Percentiles rank a stretch among this genome's conserved stretches.
Conservation (phyloP, 1,140 invertebrate species). For the Zophobas morio region DNA sequence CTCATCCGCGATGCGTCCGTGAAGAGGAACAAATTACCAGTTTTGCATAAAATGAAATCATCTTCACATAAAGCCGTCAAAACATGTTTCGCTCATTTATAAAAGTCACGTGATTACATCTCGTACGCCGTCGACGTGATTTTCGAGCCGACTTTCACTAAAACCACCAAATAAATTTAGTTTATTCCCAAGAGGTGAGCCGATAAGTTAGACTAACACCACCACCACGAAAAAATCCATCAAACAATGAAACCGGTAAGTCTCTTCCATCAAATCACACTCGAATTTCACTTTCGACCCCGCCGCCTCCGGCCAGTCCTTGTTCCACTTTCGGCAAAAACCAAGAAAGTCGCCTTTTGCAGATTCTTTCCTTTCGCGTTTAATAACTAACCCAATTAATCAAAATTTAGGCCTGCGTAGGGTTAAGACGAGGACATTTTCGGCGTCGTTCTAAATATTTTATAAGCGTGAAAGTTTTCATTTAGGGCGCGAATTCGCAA, state of each 20-base stretch:
- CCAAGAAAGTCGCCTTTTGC: background rate
- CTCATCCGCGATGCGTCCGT: too few relatives aligned
- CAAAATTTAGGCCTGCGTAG: constrained; percentile 5
- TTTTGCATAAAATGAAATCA: constrained; percentile 12
- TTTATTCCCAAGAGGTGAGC: constrained; percentile 2
- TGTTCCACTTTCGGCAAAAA: constrained; percentile 5
- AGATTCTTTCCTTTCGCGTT: background rate
- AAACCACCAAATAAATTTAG: constrained; percentile 7
- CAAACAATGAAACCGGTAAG: constrained; percentile 33
- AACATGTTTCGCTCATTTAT: background rate
- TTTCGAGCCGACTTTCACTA: constrained; percentile 5
- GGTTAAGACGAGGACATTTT: constrained; percentile 1
- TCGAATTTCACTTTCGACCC: constrained; percentile 1
- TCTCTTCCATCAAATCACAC: background rate
- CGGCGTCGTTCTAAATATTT: constrained; percentile 1
- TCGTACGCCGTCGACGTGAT: background rate
- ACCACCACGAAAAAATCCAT: background rate
- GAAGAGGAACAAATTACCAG: background rate
- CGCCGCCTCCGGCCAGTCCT: constrained; percentile 10
- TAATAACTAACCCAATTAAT: background rate
- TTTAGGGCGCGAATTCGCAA: background rate
- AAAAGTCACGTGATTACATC: background rate
- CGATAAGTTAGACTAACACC: background rate
- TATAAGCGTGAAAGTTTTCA: constrained; percentile 2
- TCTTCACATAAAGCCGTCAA: background rate